Evolutionary conservation across 2,797 vertebrate genomes (phyloP).

Genomic region (Parauchenoglanis punctatus): DNA sequence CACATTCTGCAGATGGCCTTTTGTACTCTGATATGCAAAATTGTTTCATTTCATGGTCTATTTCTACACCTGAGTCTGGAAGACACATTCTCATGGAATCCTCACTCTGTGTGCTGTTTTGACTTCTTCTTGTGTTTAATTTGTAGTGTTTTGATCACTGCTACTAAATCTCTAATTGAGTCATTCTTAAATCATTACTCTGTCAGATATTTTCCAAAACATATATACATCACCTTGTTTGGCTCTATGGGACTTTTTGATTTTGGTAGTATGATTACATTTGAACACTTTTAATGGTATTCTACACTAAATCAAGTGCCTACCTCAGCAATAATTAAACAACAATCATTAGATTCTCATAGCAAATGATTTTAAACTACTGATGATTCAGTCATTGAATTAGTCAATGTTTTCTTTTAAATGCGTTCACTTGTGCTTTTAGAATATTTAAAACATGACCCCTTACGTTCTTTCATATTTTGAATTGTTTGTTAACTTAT

Average conservation of each 20-base stretch:
- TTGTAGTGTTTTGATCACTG: conserved; percentile 11
- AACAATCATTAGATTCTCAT: neutral
- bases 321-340: neutral
- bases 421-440: neutral
- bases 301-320: neutral
- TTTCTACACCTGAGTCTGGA: conserved; percentile 11
- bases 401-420: neutral
- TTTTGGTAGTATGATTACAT: neutral
- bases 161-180: conserved; percentile 6
- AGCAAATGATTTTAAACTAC: neutral
- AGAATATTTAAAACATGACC: neutral
- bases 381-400: neutral
- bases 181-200: neutral
- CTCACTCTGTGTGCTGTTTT: conserved; percentile 52
- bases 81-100: neutral
- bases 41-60: conserved; percentile 56
- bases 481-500: neutral
- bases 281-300: neutral
- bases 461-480: neutral
- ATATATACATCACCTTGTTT: neutral
- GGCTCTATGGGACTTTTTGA: neutral
- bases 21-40: conserved; percentile 63
- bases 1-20: conserved; percentile 60
- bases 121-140: conserved; percentile 25
- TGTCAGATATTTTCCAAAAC: neutral